phyloP scores from a whole-genome alignment of 92 coral and sea anemone species.

The Epizoanthus fatuus region DNA sequence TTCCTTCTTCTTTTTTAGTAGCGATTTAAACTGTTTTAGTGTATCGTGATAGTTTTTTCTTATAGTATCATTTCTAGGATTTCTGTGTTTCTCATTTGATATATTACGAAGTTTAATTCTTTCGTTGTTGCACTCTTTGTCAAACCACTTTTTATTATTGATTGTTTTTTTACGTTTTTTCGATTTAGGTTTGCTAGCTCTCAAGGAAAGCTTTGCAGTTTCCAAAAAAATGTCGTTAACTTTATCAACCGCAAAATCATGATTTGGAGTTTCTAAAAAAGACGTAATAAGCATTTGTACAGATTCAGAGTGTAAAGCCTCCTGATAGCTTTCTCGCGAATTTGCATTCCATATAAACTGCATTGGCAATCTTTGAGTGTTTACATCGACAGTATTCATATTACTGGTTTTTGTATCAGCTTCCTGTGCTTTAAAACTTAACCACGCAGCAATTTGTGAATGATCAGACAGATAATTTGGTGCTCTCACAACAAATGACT shows the following conservation, averaged over 20 bases:
- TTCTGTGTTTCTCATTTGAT: no score
- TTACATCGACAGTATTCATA: slow-evolving; percentile 15
- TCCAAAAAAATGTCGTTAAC: no score
- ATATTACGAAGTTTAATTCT: no score
- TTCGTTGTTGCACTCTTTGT: no score
- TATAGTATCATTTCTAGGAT: no score
- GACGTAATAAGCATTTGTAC: slow-evolving; percentile 25
- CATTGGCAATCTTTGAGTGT: slow-evolving; percentile 9
- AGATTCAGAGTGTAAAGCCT: slow-evolving; percentile 20
- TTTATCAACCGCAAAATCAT: neutral
- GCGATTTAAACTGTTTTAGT: no score
- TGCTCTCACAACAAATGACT: slow-evolving; percentile 36
- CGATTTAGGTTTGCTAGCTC: no score
- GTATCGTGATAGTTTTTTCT: no score
- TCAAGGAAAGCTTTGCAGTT: no score
- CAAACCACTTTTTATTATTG: no score
- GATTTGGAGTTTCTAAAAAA: slow-evolving; percentile 11
- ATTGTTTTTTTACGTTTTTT: no score
- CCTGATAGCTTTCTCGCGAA: slow-evolving; percentile 20
- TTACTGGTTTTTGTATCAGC: slow-evolving; percentile 7
- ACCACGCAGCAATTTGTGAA: slow-evolving; percentile 19
- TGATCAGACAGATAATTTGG: slow-evolving; percentile 50
- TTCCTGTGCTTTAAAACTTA: slow-evolving; percentile 6
- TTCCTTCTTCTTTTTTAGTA: no score
- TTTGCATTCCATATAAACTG: slow-evolving; percentile 21